Conservation (phyloP, 2,113 vertebrate species). For the Lynx canadensis region DNA sequence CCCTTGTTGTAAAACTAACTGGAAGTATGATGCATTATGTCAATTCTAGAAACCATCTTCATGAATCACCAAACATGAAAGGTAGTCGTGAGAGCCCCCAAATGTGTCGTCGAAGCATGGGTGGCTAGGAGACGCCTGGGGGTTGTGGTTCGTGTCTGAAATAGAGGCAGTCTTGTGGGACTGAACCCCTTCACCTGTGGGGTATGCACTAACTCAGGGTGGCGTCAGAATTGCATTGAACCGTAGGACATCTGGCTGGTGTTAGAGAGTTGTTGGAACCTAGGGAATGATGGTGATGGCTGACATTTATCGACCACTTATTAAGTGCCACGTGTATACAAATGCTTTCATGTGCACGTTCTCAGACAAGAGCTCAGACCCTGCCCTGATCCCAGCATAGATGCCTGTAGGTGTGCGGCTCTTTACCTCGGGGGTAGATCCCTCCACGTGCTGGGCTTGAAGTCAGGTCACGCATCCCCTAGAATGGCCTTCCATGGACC, state of each 20-base stretch:
- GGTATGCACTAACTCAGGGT: background rate
- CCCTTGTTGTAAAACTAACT: background rate
- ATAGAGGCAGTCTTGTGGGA: background rate
- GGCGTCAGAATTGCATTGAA: background rate
- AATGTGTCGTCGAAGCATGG: background rate
- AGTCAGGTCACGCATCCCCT: background rate
- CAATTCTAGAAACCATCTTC: background rate
- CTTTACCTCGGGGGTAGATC: background rate
- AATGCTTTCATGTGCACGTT: background rate
- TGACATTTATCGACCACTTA: background rate
- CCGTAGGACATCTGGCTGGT: background rate
- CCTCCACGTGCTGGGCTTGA: background rate
- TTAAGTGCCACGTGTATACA: background rate
- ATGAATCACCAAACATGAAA: background rate
- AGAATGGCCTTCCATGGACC: background rate
- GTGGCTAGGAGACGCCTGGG: too few relatives aligned
- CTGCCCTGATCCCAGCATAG: background rate
- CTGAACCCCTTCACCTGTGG: background rate
- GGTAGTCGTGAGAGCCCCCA: background rate
- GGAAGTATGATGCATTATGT: background rate
- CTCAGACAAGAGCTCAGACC: background rate
- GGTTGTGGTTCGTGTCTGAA: background rate
- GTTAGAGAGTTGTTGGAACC: too few relatives aligned
- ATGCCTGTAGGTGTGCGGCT: background rate
- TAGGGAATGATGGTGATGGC: background rate